phyloP scores from a whole-genome alignment of 2,888 invertebrate species.

The Alitta virens region DNA sequence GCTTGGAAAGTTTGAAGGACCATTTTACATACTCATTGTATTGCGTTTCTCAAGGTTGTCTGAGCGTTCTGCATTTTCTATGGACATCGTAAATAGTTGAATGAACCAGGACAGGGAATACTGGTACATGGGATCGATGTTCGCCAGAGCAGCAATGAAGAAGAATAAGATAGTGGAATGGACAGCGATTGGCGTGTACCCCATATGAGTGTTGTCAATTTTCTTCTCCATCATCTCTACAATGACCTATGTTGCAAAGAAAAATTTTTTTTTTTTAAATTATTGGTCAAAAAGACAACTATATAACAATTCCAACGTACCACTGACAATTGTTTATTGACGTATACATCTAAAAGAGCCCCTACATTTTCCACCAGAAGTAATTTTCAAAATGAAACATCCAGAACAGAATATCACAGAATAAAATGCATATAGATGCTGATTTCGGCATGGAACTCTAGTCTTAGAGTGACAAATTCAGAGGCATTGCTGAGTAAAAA shows the following conservation, averaged over 20 bases:
- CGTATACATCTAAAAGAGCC: no score
- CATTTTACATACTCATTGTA: conserved; percentile 53
- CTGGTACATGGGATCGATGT: conserved; percentile 61
- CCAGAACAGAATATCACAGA: no score
- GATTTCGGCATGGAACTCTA: no score
- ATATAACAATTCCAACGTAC: no score
- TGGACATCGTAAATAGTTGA: conserved; percentile 57
- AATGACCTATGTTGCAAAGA: conserved; percentile 38
- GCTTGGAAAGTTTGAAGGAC: conserved; percentile 58
- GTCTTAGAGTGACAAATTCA: no score
- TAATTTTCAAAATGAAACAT: no score
- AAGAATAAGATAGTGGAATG: conserved; percentile 60
- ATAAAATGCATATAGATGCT: no score
- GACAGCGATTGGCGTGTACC: conserved; percentile 57
- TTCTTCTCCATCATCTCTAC: conserved; percentile 59
- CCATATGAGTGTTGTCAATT: conserved; percentile 57
- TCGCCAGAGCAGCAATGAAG: conserved; percentile 59
- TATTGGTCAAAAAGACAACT: no score
- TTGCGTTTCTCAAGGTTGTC: conserved; percentile 52
- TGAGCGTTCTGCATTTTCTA: conserved; percentile 58
- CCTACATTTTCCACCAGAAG: no score
- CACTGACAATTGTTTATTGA: no score
- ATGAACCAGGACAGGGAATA: conserved; percentile 60
- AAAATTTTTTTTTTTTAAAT: neutral
- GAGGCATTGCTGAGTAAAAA: no score